Base-by-base conservation (phyloP, 2,888 invertebrate species). In the Mythimna impura region DNA sequence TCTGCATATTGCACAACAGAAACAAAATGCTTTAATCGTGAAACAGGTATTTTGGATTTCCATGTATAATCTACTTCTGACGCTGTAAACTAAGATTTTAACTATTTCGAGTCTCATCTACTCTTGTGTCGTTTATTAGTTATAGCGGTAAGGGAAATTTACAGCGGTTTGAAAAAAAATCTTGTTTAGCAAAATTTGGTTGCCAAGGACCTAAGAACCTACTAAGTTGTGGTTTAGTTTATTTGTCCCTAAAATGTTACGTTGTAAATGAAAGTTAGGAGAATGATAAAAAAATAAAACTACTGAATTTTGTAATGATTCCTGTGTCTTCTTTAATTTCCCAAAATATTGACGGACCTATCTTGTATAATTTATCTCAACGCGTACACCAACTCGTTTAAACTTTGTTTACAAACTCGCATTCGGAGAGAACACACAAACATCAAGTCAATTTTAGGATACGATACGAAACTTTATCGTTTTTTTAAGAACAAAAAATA, bases 1-100 rank as follows among this genome's bases (percentile, higher is more conserved):
- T 87, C 87, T 86, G 87, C 90, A 91, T 89, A 89, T 87, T 90
- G 94, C 94, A 94, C 93, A 93, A 94, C 92, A 90, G 93, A 87
- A 95, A 96, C 94, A 89, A 85, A 93, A 96, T 96, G 96, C 96
- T 96, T 96, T 96, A 96, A 96, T 89, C 89, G 89, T 91, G 85
- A 95, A 96, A 96, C 96, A 96, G 96, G 96, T 96, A 96, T 96
- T 95, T 95, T 96, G 92, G 93, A 96, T 88, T 91, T 88, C 91
- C 92, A 92, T 93, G 91, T 93, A 94, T 89, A 92, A 91, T 92
- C 91, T 93, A 91, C 89, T 91, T 92, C 92, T 91, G 90, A 89
- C 89, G 89, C 90, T 91, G 86, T 90, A 91, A 90, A 90, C 85
- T 94, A 93, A 90, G 89, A 89, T 91, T 89, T 88, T 88, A 87